Conservation (phyloP, 2,113 vertebrate genomes). For the Eira barbara region DNA sequence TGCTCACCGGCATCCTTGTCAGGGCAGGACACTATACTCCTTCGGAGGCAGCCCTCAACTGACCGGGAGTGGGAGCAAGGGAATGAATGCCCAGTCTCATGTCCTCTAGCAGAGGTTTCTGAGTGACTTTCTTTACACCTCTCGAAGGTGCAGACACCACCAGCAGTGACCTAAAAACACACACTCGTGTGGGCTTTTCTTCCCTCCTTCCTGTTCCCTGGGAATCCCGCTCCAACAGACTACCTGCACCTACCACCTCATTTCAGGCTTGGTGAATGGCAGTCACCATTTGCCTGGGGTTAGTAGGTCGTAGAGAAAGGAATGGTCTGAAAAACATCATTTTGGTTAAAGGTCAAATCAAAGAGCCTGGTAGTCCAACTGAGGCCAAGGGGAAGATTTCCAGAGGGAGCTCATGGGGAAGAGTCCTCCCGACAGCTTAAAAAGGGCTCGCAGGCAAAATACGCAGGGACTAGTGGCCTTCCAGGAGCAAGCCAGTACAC, state of each 20-base stretch:
- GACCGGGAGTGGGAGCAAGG: background rate
- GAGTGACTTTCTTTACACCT: background rate
- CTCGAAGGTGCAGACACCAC: background rate
- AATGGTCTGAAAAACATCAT: background rate
- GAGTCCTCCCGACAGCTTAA: background rate
- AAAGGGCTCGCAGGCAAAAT: background rate
- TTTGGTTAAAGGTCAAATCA: background rate
- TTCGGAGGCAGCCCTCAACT: background rate
- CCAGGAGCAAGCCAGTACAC: background rate
- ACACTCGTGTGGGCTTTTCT: background rate
- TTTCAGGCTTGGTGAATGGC: background rate
- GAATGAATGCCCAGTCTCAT: background rate
- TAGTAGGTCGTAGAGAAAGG: background rate
- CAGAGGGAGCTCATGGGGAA: background rate
- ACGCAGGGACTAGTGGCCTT: background rate
- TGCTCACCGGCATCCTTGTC: fast-evolving
- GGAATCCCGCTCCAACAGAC: background rate
- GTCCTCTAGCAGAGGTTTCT: background rate
- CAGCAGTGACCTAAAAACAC: background rate
- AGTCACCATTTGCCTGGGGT: background rate
- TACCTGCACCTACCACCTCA: background rate
- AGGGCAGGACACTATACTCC: too few species aligned
- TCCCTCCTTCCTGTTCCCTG: background rate
- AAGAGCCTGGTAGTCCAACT: background rate
- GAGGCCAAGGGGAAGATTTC: background rate